Percentiles rank a stretch among this genome's conserved stretches.
These are phyloP conservation scores for Lypha dubia DNA, from an alignment of 2,888 invertebrate genomes.

Conservation along the genomic window DNA sequence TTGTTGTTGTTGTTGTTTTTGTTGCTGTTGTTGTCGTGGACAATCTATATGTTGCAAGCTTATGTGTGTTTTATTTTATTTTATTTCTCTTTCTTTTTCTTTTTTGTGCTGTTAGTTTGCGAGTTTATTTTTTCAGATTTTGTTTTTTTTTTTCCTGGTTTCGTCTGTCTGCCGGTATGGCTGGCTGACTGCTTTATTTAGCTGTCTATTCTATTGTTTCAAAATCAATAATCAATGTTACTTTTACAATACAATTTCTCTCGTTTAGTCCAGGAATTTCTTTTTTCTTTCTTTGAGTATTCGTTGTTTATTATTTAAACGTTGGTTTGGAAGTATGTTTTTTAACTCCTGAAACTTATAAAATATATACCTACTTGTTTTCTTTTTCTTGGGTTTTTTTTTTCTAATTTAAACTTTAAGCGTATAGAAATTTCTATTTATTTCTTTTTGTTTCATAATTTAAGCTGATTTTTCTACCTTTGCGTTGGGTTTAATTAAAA, in stretches of 20 bases:
- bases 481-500: too few species aligned
- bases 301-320: slow-evolving; percentile 45
- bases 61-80: slow-evolving; percentile 28
- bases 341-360: not conserved
- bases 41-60: slow-evolving; percentile 47
- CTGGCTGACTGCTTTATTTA: slow-evolving; percentile 52
- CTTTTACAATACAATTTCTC: slow-evolving; percentile 25
- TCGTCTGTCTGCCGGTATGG: slow-evolving; percentile 56
- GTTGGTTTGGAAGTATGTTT: not conserved
- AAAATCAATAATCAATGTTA: slow-evolving; percentile 73
- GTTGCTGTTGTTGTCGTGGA: slow-evolving; percentile 29
- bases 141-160: slow-evolving; percentile 35
- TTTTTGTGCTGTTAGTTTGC: slow-evolving; percentile 43
- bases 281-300: slow-evolving; percentile 26
- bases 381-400: not conserved
- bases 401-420: not conserved
- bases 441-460: not conserved
- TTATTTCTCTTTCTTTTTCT: too few species aligned
- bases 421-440: not conserved
- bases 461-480: slow-evolving; percentile 5
- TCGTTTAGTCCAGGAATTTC: slow-evolving; percentile 4
- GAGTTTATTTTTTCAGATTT: slow-evolving; percentile 34
- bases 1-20: slow-evolving; percentile 41
- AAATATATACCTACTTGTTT: not conserved
- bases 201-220: slow-evolving; percentile 53